phyloP scores from a whole-genome alignment of 2,113 vertebrate genomes.

The Melanerpes aurifrons region DNA sequence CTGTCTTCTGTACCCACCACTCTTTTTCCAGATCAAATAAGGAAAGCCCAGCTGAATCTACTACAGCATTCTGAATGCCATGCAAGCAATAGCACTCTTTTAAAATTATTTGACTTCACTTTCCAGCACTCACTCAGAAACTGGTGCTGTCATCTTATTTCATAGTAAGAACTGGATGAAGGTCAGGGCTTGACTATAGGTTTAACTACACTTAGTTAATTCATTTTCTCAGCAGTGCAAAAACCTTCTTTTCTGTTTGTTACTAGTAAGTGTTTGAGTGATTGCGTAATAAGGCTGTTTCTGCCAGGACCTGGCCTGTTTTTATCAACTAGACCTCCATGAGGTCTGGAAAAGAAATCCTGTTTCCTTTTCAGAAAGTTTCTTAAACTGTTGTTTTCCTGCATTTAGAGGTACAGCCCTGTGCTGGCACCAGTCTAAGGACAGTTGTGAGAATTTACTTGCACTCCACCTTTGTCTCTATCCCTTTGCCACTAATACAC shows the following conservation, averaged over 20 bases:
- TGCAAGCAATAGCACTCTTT: neutral
- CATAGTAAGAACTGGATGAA: neutral
- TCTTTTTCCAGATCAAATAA: neutral
- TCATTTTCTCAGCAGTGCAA: neutral
- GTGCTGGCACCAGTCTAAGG: neutral
- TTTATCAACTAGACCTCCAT: neutral
- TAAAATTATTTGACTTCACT: neutral
- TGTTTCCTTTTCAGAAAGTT: neutral
- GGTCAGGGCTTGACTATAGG: neutral
- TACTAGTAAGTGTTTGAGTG: neutral
- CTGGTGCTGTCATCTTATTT: neutral
- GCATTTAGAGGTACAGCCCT: neutral
- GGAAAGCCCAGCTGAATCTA: neutral
- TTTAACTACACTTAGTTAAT: neutral
- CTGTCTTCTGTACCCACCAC: neutral
- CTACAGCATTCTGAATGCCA: neutral
- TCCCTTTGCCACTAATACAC: neutral
- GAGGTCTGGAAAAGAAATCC: neutral
- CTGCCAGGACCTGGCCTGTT: neutral
- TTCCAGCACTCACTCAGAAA: neutral
- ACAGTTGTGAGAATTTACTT: neutral
- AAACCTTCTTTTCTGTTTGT: neutral
- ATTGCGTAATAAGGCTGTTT: neutral
- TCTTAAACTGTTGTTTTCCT: neutral
- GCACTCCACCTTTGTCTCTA: neutral